phyloP scores from a whole-genome alignment of 2,113 vertebrate species.

The Alligator mississippiensis region DNA sequence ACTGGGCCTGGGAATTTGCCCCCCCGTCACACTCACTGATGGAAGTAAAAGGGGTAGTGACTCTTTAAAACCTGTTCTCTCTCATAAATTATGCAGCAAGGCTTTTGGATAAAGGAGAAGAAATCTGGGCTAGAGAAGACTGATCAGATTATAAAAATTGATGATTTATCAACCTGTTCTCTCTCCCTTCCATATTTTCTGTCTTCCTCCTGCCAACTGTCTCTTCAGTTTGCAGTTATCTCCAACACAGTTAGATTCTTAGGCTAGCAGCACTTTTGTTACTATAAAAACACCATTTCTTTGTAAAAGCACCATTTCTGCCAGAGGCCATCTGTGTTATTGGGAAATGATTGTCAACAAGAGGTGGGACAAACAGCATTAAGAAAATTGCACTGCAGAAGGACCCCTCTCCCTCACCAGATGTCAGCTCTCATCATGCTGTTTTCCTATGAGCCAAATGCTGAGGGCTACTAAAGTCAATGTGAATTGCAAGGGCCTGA shows the following conservation, averaged over 20 bases:
- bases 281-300: background rate
- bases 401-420: background rate
- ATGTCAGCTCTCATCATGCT: background rate
- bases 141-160: background rate
- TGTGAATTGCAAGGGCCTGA: background rate
- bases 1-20: too few relatives aligned
- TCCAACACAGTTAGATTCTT: background rate
- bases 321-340: background rate
- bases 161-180: background rate
- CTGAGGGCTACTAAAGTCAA: background rate
- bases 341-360: slow-evolving; percentile 34
- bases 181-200: background rate
- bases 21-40: background rate
- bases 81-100: background rate
- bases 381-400: slow-evolving; percentile 35
- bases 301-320: background rate
- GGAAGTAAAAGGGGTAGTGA: background rate
- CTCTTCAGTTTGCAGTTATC: background rate
- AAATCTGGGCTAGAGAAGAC: background rate
- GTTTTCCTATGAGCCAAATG: background rate
- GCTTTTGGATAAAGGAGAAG: background rate
- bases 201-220: background rate
- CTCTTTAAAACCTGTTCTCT: background rate
- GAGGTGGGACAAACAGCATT: slow-evolving; percentile 10
- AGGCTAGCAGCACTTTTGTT: slow-evolving; percentile 3